These are phyloP conservation scores for Azorinus chamasolen DNA, from an alignment of 2,888 invertebrate genomes.

Conservation along the genomic window DNA sequence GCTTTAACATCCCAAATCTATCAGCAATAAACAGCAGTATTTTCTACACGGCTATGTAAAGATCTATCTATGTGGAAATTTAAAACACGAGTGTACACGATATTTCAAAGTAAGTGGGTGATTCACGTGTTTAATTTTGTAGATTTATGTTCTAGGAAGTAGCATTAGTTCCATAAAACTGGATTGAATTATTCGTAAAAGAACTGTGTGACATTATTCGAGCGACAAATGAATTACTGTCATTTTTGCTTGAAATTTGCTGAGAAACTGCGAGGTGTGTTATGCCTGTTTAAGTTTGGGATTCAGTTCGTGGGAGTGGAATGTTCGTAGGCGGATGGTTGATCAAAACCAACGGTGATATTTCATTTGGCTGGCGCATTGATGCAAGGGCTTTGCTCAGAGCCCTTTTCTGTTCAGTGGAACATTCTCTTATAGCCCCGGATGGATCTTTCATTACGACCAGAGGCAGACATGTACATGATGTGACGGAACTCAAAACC, in stretches of 20 bases:
- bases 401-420: too few species aligned
- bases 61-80: too few species aligned
- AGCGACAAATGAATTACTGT: constrained; percentile 2
- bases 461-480: constrained; percentile 13
- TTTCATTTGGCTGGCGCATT: constrained; percentile 8
- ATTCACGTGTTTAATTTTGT: too few species aligned
- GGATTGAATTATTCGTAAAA: constrained; percentile 6
- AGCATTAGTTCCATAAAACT: constrained; percentile 4
- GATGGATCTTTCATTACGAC: constrained; percentile 13
- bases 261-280: neutral
- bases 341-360: too few species aligned
- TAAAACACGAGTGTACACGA: too few species aligned
- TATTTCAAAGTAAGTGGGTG: too few species aligned
- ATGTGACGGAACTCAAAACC: constrained; percentile 15
- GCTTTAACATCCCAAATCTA: too few species aligned
- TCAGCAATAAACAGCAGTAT: too few species aligned
- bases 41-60: too few species aligned
- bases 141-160: neutral
- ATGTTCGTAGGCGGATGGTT: neutral
- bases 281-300: neutral
- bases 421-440: constrained; percentile 4
- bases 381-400: constrained; percentile 5
- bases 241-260: constrained; percentile 12
- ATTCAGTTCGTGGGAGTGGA: neutral
- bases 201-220: constrained; percentile 6